These are phyloP conservation scores for Nemotelus nigrinus DNA, from an alignment of 2,888 invertebrate species.

Conservation along the genomic window DNA sequence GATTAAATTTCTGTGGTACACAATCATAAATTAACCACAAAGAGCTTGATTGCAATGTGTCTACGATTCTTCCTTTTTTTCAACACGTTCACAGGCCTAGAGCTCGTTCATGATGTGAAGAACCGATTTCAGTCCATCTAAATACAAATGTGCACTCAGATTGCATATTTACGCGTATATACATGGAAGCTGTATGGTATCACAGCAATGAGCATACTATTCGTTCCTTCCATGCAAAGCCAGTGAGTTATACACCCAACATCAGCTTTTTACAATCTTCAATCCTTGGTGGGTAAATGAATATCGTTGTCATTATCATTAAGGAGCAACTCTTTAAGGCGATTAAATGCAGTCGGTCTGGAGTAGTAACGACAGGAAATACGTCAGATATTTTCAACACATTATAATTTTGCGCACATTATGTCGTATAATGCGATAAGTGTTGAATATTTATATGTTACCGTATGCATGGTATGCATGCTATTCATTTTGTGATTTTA, in stretches of 20 bases:
- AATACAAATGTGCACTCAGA: not conserved
- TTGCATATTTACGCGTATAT: not conserved
- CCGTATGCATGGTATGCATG: no score
- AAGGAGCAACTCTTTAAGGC: constrained; percentile 41
- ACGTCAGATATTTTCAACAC: constrained; percentile 41
- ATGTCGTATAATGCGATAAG: not conserved
- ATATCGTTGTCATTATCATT: constrained; percentile 44
- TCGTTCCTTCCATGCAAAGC: not conserved
- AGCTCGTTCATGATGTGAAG: not conserved
- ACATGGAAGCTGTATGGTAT: not conserved
- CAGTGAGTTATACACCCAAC: constrained; percentile 21
- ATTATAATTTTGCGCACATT: constrained; percentile 5
- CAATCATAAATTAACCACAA: constrained; percentile 37
- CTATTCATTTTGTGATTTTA: not conserved
- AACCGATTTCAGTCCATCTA: not conserved
- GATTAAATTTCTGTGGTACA: constrained; percentile 38
- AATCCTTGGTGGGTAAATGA: constrained; percentile 40
- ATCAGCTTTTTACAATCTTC: constrained; percentile 18
- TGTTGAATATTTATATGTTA: not conserved
- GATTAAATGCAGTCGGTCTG: constrained; percentile 39
- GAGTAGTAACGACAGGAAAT: constrained; percentile 41
- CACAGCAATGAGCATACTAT: not conserved
- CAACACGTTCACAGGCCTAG: not conserved
- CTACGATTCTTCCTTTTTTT: constrained; percentile 9
- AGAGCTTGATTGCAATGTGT: constrained; percentile 32